Conservation (phyloP, 2,888 invertebrate genomes). For the Trichacis sp. region DNA sequence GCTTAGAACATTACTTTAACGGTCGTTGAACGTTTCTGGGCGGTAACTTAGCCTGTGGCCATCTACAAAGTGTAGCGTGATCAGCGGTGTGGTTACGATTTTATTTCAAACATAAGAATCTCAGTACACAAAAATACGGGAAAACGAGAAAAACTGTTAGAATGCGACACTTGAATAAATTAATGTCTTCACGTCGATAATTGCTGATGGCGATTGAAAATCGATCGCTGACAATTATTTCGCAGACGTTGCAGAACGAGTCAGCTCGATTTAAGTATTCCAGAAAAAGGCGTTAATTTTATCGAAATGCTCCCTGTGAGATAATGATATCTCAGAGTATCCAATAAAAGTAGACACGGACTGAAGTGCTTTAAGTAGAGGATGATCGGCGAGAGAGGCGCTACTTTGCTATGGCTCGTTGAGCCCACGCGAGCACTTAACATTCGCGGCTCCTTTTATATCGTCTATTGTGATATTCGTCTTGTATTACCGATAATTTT, state of each 20-base stretch:
- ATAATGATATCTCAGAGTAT: slow-evolving; percentile 47
- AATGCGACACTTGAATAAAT: background rate
- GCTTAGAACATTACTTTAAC: slow-evolving; percentile 23
- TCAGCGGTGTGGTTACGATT: slow-evolving; percentile 13
- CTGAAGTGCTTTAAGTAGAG: slow-evolving; percentile 26
- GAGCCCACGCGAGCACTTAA: slow-evolving; percentile 54
- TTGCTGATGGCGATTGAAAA: background rate
- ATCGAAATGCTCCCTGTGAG: slow-evolving; percentile 46
- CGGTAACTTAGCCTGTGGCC: slow-evolving; percentile 24
- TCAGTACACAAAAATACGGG: background rate
- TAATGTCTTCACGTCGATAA: no score
- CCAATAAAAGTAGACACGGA: slow-evolving; percentile 40
- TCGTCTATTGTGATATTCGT: slow-evolving; percentile 39
- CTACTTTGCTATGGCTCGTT: slow-evolving; percentile 58
- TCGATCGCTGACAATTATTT: background rate
- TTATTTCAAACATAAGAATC: slow-evolving; percentile 6
- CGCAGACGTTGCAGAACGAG: background rate
- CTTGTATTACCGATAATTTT: no score
- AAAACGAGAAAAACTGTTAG: background rate
- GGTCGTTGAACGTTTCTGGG: slow-evolving; percentile 28
- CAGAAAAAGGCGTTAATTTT: slow-evolving; percentile 35
- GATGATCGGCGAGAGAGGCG: slow-evolving; percentile 31
- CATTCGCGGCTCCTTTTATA: slow-evolving; percentile 56
- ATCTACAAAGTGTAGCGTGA: slow-evolving; percentile 6
- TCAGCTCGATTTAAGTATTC: no score